Conservation (phyloP, 2,797 vertebrate genomes). For the Cheirogaleus major region DNA sequence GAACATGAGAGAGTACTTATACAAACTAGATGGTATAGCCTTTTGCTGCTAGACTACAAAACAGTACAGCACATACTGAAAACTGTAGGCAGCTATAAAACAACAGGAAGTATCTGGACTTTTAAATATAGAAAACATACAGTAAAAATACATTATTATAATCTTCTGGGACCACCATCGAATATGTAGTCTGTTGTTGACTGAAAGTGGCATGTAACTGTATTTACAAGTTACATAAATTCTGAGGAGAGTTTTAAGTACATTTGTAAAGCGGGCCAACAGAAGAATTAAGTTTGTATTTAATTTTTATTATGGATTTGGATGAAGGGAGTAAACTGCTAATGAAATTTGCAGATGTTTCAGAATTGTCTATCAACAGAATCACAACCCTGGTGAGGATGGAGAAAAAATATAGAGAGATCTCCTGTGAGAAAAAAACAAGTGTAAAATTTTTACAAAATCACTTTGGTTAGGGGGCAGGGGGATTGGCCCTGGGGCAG, state of each 20-base stretch:
- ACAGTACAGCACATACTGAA: not conserved
- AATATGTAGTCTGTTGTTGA: not conserved
- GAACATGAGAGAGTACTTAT: not conserved
- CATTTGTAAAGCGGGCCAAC: not conserved
- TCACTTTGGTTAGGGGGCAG: too few species aligned
- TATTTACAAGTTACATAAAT: not conserved
- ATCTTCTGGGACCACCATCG: not conserved
- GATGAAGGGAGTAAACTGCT: not conserved
- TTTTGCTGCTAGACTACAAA: not conserved
- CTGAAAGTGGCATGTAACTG: not conserved
- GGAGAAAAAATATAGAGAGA: not conserved
- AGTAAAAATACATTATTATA: not conserved
- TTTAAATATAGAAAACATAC: not conserved
- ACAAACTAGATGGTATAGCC: not conserved
- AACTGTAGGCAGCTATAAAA: not conserved
- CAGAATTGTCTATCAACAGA: not conserved
- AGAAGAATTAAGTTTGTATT: not conserved
- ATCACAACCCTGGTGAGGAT: not conserved
- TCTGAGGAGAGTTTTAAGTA: not conserved
- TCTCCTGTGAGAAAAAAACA: not conserved
- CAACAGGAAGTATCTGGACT: not conserved
- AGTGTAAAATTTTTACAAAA: not conserved
- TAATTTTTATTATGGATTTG: not conserved
- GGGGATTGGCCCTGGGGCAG: not conserved
- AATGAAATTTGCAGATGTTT: not conserved